phyloP scores from a whole-genome alignment of 2,888 invertebrate species.

The Operophtera brumata region DNA sequence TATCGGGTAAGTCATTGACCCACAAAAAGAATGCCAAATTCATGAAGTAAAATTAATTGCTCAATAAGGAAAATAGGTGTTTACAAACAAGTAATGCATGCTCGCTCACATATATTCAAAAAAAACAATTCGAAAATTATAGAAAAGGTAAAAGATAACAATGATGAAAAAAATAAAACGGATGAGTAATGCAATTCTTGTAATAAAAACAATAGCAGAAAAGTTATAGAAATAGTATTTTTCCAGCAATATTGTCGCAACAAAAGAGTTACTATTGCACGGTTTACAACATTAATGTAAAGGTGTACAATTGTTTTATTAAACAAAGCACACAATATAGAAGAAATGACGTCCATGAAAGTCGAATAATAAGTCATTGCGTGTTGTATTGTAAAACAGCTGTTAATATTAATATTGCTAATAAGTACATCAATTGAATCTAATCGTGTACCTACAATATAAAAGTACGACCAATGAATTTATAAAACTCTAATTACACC shows the following conservation, averaged over 20 bases:
- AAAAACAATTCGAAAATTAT: too few relatives aligned
- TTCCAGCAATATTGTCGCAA: not conserved
- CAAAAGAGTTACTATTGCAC: not conserved
- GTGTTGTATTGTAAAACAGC: not conserved
- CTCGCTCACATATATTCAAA: too few relatives aligned
- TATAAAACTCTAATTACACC: not conserved
- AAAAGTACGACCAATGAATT: not conserved
- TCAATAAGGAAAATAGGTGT: too few relatives aligned
- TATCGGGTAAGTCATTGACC: not conserved
- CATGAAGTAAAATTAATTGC: not conserved
- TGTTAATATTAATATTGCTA: not conserved
- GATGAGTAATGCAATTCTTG: not conserved
- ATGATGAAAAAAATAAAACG: not conserved
- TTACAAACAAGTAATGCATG: too few relatives aligned
- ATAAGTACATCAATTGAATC: not conserved
- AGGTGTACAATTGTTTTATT: not conserved
- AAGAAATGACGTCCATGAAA: conserved; percentile 1
- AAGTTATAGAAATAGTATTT: not conserved
- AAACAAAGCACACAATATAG: not conserved
- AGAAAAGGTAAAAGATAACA: not conserved
- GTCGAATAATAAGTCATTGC: not conserved
- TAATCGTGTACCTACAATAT: not conserved
- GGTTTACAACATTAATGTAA: not conserved
- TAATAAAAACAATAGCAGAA: not conserved
- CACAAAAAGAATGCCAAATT: not conserved